Evolutionary conservation across 2,113 vertebrate species (phyloP).

Genomic region (Oreotragus oreotragus): DNA sequence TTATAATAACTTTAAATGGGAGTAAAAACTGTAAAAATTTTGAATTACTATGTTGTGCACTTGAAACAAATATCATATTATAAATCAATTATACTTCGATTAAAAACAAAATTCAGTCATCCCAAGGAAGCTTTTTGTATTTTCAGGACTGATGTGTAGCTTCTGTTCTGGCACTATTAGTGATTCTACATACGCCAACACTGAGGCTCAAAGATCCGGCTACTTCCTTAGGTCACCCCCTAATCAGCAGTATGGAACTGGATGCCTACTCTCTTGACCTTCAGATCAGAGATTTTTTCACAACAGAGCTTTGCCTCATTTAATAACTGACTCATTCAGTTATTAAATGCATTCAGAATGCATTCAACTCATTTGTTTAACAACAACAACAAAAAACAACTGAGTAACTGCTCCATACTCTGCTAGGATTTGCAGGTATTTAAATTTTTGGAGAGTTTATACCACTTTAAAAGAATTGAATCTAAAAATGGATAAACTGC

Average conservation of each 20-base stretch:
- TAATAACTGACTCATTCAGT: not conserved
- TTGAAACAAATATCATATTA: not conserved
- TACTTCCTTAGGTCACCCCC: not conserved
- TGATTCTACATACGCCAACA: not conserved
- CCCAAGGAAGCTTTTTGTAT: not conserved
- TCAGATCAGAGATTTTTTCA: not conserved
- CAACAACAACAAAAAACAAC: not conserved
- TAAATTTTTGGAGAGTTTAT: not conserved
- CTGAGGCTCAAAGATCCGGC: not conserved
- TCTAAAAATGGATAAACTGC: not conserved
- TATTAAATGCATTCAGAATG: no score
- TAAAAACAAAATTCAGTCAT: not conserved
- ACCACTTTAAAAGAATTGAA: not conserved
- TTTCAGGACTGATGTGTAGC: not conserved
- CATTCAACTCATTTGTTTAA: not conserved
- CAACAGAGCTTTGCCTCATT: not conserved
- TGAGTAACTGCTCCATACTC: not conserved
- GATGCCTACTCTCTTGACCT: not conserved
- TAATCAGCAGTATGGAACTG: not conserved
- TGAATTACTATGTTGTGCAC: not conserved
- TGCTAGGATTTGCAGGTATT: not conserved
- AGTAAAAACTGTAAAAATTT: no score
- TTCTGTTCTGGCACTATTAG: not conserved
- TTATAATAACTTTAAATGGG: not conserved
- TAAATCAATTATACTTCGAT: not conserved